Conservation (phyloP, 1,140 invertebrate genomes). For the Ceratitis capitata region DNA sequence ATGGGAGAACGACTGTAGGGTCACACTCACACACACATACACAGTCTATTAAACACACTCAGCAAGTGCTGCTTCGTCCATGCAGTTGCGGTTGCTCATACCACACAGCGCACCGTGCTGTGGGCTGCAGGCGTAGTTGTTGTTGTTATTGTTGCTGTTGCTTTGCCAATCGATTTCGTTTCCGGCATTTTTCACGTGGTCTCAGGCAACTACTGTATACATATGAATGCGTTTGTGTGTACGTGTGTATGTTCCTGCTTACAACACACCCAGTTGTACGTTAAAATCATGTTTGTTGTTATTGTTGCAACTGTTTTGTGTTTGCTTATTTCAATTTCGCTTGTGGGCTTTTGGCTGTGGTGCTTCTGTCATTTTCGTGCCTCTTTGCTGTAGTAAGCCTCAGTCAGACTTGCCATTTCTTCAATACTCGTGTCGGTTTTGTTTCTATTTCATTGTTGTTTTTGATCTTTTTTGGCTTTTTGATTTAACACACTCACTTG, state of each 20-base stretch:
- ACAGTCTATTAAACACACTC: background rate
- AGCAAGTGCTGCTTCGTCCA: background rate
- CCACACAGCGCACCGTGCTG: conserved; percentile 23
- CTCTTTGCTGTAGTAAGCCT: background rate
- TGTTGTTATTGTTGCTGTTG: background rate
- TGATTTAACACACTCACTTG: background rate
- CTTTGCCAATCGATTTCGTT: conserved; percentile 61
- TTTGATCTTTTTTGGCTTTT: conserved; percentile 37
- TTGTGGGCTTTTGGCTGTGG: background rate
- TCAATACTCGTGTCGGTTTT: conserved; percentile 36
- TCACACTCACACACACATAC: background rate
- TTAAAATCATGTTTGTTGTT: background rate
- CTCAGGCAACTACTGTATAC: conserved; percentile 44
- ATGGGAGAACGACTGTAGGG: background rate
- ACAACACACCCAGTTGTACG: background rate
- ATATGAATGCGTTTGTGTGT: background rate
- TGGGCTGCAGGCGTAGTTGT: conserved; percentile 19
- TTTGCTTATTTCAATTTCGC: background rate
- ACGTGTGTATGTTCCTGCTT: background rate
- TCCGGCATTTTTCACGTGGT: conserved; percentile 65
- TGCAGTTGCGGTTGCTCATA: conserved; percentile 28
- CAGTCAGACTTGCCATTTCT: conserved; percentile 47
- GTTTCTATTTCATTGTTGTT: background rate
- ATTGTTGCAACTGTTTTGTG: background rate
- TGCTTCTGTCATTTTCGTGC: background rate